These are phyloP conservation scores for Sinocyclocheilus rhinocerous DNA, from an alignment of 2,113 vertebrate species.

Conservation along the genomic window DNA sequence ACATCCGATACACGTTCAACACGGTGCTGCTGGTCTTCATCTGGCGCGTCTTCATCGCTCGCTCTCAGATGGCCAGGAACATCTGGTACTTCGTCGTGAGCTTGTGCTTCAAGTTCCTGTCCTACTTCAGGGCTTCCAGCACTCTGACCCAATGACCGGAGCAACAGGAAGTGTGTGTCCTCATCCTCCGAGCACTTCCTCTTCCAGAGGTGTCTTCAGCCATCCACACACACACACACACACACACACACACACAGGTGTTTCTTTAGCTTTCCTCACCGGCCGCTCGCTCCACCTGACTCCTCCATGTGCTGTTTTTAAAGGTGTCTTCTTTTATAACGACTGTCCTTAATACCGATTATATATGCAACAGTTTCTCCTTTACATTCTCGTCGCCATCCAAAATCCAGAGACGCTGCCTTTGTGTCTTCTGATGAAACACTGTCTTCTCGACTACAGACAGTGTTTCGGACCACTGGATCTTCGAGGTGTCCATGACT, in stretches of 20 bases:
- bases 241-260: neutral
- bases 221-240: neutral
- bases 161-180: conserved; percentile 31
- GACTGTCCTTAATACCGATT: conserved; percentile 67
- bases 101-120: conserved; percentile 96
- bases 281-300: neutral
- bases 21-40: conserved; percentile 86
- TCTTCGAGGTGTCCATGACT: too few species aligned
- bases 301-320: conserved; percentile 23
- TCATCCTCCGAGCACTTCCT: neutral
- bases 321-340: conserved; percentile 53
- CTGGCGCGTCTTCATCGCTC: conserved; percentile 94
- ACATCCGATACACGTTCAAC: conserved; percentile 91
- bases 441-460: conserved; percentile 7
- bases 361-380: conserved; percentile 73
- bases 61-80: conserved; percentile 93
- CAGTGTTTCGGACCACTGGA: neutral
- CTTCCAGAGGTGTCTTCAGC: conserved; percentile 30
- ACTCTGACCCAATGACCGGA: conserved; percentile 81
- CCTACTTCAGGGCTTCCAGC: conserved; percentile 93
- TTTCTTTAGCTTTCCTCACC: conserved; percentile 29
- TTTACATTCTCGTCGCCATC: neutral
- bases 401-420: neutral
- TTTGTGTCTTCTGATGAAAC: conserved; percentile 22
- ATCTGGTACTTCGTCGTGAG: conserved; percentile 97